Percentiles rank a stretch among this genome's conserved stretches.
Evolutionary conservation across 2,888 invertebrate genomes (phyloP).

Genomic region (Trachelus troglodyta): DNA sequence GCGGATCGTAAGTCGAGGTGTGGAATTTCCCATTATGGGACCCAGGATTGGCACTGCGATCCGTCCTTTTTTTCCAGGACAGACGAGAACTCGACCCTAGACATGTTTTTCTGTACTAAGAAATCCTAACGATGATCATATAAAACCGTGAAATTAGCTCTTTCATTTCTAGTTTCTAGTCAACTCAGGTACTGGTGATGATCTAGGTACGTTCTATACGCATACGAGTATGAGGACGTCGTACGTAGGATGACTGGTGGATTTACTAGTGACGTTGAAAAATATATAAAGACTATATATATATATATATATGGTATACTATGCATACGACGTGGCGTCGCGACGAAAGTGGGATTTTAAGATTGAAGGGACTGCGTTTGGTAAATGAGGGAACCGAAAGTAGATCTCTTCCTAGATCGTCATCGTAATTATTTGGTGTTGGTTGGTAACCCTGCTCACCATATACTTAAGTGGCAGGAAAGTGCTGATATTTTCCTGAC

Average conservation of each 20-base stretch:
- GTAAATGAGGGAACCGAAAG: not conserved
- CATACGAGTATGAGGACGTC: not conserved
- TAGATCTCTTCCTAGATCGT: not conserved
- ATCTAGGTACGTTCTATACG: not conserved
- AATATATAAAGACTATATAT: not conserved
- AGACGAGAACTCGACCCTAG: not conserved
- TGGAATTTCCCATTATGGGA: not conserved
- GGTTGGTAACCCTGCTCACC: not conserved
- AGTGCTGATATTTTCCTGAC: constrained; percentile 10
- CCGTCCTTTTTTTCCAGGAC: not conserved
- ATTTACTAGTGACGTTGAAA: not conserved
- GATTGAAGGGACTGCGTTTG: not conserved
- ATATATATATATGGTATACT: not conserved
- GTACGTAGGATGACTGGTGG: not conserved
- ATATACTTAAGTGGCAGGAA: not conserved
- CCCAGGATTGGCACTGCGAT: not conserved
- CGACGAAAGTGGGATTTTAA: not conserved
- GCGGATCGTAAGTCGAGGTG: not conserved
- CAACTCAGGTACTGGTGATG: not conserved
- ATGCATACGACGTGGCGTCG: not conserved
- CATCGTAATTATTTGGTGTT: not conserved
- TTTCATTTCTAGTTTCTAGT: not conserved
- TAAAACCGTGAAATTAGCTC: not conserved
- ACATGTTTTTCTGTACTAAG: not conserved
- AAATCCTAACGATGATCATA: not conserved